phyloP scores from a whole-genome alignment of 2,888 invertebrate species.

The Aricia artaxerxes region DNA sequence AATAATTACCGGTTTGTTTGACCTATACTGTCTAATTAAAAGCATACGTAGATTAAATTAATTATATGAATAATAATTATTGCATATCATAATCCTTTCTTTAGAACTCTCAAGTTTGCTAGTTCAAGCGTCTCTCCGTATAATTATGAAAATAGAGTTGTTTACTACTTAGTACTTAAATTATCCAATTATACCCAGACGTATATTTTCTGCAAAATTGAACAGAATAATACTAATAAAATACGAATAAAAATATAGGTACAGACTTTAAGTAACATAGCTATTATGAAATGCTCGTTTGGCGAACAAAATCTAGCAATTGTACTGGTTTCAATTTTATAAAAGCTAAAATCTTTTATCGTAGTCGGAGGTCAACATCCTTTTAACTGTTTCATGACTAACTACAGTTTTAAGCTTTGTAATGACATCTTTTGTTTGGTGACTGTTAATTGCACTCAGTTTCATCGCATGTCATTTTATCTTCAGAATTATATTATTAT shows the following conservation, averaged over 20 bases:
- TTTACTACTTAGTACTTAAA: neutral
- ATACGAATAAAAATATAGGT: neutral
- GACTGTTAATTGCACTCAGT: neutral
- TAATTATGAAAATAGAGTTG: neutral
- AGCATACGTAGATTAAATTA: no score
- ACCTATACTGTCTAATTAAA: no score
- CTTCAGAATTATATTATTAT: neutral
- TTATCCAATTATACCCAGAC: neutral
- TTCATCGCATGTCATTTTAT: neutral
- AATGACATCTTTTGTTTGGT: neutral
- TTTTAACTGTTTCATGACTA: constrained; percentile 16
- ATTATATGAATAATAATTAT: no score
- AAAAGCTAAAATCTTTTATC: constrained; percentile 23
- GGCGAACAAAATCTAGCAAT: constrained; percentile 17
- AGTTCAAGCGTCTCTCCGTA: neutral
- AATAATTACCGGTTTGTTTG: no score
- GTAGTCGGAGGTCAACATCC: neutral
- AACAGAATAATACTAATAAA: neutral
- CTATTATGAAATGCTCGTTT: neutral
- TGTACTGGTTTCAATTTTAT: constrained; percentile 16
- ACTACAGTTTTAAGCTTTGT: constrained; percentile 8
- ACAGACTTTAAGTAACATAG: neutral
- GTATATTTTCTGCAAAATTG: neutral
- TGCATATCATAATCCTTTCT: no score
- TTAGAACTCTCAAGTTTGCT: neutral